Conservation (phyloP, 2,888 invertebrate species). For the Campoplex capitator region DNA sequence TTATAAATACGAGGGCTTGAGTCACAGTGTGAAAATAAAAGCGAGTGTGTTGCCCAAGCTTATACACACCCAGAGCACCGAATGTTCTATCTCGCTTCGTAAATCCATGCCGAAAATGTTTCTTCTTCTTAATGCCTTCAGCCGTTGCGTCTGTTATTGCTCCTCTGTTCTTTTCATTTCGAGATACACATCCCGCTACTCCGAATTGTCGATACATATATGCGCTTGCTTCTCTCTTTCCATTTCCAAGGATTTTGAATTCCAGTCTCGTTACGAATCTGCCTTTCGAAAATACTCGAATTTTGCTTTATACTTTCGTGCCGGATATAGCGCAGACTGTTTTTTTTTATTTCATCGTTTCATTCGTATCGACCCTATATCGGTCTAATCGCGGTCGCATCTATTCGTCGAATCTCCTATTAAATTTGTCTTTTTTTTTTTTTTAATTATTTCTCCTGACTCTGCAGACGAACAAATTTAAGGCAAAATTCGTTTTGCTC, state of each 20-base stretch:
- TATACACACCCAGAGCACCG: background rate
- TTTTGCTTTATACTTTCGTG: background rate
- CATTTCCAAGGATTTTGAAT: background rate
- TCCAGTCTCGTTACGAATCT: background rate
- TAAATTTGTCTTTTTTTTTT: too few relatives aligned
- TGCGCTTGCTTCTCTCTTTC: background rate
- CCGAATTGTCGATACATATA: background rate
- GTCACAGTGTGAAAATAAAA: conserved; percentile 78
- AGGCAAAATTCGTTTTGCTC: too few relatives aligned
- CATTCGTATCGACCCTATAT: background rate
- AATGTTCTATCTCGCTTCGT: conserved; percentile 41
- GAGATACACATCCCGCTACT: background rate
- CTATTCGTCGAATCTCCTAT: too few relatives aligned
- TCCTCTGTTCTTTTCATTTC: conserved; percentile 7
- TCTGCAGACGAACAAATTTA: too few relatives aligned
- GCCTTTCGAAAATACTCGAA: background rate
- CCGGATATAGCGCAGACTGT: conserved; percentile 8
- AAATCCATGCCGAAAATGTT: conserved; percentile 50
- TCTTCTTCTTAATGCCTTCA: conserved; percentile 41
- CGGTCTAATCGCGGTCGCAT: background rate
- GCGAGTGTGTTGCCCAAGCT: conserved; percentile 76
- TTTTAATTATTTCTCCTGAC: too few relatives aligned
- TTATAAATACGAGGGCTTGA: conserved; percentile 79
- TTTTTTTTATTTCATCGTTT: background rate
- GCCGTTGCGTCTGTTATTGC: conserved; percentile 1